These are phyloP conservation scores for Oreortyx pictus DNA, from an alignment of 2,797 vertebrate species.

Conservation along the genomic window DNA sequence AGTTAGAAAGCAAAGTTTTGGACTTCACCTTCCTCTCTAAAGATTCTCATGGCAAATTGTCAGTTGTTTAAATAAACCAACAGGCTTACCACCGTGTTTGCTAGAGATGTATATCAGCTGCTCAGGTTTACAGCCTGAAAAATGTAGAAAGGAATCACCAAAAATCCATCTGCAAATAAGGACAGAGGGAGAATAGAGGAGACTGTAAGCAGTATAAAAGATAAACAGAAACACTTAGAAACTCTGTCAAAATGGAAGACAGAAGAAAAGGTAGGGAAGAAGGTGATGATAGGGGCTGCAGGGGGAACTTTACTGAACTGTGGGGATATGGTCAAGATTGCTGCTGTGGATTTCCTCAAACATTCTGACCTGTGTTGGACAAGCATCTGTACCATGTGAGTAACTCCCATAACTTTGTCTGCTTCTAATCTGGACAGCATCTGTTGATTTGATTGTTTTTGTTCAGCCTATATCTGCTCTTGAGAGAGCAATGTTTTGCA, in stretches of 20 bases:
- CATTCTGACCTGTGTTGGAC: neutral
- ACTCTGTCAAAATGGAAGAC: neutral
- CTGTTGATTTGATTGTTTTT: neutral
- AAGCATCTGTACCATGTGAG: neutral
- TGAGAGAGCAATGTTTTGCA: neutral
- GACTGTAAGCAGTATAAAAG: accelerated
- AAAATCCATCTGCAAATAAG: accelerated
- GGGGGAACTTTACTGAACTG: accelerated
- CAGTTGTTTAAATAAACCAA: constrained; percentile 58
- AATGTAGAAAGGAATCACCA: neutral
- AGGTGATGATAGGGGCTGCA: neutral
- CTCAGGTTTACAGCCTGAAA: neutral
- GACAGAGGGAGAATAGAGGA: neutral
- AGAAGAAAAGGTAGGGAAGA: neutral
- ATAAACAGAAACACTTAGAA: neutral
- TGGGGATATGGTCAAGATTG: neutral
- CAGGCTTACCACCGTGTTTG: neutral
- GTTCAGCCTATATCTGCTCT: neutral
- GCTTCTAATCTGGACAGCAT: neutral
- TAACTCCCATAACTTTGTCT: neutral
- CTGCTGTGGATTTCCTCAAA: neutral
- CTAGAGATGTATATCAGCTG: constrained; percentile 4
- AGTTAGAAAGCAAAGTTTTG: constrained; percentile 41
- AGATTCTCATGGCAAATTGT: constrained; percentile 39
- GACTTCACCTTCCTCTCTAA: neutral